Percentiles rank a stretch among this genome's conserved stretches.
These are phyloP conservation scores for Adoxophyes honmai DNA, from an alignment of 1,140 invertebrate genomes.

Conservation along the genomic window DNA sequence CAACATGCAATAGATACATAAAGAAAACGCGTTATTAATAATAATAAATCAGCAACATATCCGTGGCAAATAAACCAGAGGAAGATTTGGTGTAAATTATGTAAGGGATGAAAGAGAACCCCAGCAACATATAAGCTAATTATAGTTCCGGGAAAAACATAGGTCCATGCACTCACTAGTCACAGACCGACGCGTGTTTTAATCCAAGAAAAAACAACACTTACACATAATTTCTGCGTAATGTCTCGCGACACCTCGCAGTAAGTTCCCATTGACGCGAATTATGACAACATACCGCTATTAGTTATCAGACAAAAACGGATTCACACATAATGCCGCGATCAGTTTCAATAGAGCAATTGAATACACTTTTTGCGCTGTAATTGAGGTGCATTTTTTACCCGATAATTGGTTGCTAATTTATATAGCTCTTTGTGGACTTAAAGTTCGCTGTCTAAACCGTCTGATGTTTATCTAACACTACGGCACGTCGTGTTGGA, in stretches of 20 bases:
- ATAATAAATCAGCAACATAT: too few species aligned
- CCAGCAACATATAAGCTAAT: too few species aligned
- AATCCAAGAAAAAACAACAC: too few species aligned
- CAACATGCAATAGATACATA: too few species aligned
- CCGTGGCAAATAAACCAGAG: too few species aligned
- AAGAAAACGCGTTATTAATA: too few species aligned
- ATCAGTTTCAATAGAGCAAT: constrained; percentile 60
- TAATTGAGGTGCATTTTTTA: constrained; percentile 52
- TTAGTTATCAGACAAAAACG: constrained; percentile 1
- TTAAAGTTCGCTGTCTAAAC: constrained; percentile 41
- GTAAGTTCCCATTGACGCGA: constrained; percentile 1
- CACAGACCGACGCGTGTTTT: too few species aligned
- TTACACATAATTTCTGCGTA: neutral
- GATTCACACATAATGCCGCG: constrained; percentile 16
- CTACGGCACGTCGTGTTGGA: neutral
- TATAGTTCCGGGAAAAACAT: too few species aligned
- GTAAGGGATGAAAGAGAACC: too few species aligned
- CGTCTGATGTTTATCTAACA: constrained; percentile 42
- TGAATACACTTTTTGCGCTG: constrained; percentile 40
- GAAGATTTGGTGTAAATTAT: too few species aligned
- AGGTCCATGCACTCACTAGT: too few species aligned
- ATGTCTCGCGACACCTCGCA: neutral
- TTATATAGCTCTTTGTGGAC: constrained; percentile 44
- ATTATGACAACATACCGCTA: constrained; percentile 9
- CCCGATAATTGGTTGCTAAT: constrained; percentile 53